Percentiles rank a stretch among this genome's conserved stretches.
These are phyloP conservation scores for Furnarius figulus DNA, from an alignment of 2,113 vertebrate genomes.

Conservation along the genomic window DNA sequence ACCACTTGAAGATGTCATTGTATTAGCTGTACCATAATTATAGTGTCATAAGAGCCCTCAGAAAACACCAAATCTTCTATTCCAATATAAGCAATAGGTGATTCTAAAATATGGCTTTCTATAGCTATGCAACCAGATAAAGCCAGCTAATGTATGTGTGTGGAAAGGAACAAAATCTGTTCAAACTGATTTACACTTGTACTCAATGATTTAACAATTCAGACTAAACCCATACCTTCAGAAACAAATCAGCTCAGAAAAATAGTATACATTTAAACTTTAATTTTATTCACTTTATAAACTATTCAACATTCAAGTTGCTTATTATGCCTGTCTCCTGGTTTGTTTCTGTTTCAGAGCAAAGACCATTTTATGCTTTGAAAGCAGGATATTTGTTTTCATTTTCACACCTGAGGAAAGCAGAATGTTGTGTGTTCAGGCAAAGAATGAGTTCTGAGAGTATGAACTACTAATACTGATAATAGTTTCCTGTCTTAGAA, in stretches of 20 bases:
- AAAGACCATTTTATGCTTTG: not conserved
- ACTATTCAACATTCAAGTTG: not conserved
- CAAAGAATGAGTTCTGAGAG: not conserved
- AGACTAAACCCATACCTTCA: not conserved
- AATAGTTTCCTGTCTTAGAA: not conserved
- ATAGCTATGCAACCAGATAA: not conserved
- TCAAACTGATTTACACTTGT: not conserved
- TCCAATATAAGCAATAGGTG: not conserved
- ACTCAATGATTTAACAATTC: not conserved
- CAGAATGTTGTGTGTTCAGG: not conserved
- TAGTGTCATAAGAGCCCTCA: not conserved
- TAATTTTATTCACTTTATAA: not conserved
- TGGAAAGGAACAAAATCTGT: not conserved
- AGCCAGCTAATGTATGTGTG: not conserved
- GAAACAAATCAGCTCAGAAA: not conserved
- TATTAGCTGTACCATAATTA: not conserved
- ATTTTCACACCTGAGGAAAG: not conserved
- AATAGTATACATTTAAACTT: not conserved
- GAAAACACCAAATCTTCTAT: not conserved
- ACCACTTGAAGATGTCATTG: not conserved
- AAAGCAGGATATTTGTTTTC: not conserved
- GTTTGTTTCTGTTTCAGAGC: not conserved
- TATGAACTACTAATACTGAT: not conserved
- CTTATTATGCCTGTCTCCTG: not conserved
- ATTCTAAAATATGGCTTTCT: not conserved